A percentile compares a stretch with the other conserved stretches of the same genome.
phyloP scores from a whole-genome alignment of 2,113 vertebrate species.

The Oreotrochilus melanogaster region DNA sequence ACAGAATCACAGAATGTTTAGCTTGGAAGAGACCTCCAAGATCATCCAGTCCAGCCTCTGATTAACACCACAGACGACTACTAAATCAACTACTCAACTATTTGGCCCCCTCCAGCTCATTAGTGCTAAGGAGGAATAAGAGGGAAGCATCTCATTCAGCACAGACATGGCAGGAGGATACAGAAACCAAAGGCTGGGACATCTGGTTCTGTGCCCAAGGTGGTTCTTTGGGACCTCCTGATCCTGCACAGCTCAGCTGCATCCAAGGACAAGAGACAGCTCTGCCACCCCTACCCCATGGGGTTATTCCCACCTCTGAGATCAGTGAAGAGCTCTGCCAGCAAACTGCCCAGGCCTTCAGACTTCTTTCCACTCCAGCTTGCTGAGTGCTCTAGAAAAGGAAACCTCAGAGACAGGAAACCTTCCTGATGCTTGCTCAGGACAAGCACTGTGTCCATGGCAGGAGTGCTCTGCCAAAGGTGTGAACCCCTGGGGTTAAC shows the following conservation, averaged over 20 bases:
- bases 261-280: not conserved
- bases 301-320: not conserved
- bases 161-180: not conserved
- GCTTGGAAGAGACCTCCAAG: too few relatives aligned
- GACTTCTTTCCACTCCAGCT: not conserved
- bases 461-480: rapidly evolving
- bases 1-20: too few relatives aligned
- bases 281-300: rapidly evolving
- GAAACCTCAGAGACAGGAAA: not conserved
- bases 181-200: rapidly evolving
- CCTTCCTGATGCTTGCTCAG: not conserved
- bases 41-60: too few relatives aligned
- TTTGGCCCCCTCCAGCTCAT: not conserved
- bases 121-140: not conserved
- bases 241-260: not conserved
- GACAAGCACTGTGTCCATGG: rapidly evolving
- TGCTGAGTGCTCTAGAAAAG: not conserved
- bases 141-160: not conserved
- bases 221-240: not conserved
- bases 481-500: rapidly evolving
- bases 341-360: not conserved
- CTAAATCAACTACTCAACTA: too few relatives aligned
- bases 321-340: not conserved
- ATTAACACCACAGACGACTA: too few relatives aligned
- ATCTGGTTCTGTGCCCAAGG: not conserved